Conservation (phyloP, 2,113 vertebrate genomes). For the Spea bombifrons region DNA sequence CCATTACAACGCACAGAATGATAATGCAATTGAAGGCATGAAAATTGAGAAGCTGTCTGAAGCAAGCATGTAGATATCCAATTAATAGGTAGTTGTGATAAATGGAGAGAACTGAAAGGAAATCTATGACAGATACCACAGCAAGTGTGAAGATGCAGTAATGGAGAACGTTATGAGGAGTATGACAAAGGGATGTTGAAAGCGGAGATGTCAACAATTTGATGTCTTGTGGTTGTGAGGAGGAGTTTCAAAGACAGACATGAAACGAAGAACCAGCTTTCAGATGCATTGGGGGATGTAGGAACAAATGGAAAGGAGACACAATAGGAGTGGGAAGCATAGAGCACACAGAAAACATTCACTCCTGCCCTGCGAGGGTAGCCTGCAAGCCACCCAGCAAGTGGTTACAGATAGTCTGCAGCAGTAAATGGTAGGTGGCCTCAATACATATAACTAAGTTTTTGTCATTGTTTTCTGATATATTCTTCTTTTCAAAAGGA, state of each 20-base stretch:
- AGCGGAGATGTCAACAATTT: not conserved
- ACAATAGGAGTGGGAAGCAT: not conserved
- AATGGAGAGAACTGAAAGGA: conserved; percentile 53
- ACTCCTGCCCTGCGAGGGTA: not conserved
- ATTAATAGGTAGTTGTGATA: conserved; percentile 39
- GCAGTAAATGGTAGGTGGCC: too few relatives aligned
- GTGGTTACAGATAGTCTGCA: not conserved
- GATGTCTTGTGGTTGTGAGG: not conserved
- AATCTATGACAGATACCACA: conserved; percentile 23
- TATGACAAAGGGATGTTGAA: not conserved
- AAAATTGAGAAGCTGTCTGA: conserved; percentile 1
- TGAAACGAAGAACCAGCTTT: not conserved
- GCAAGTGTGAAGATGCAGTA: not conserved
- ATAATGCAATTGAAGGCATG: conserved; percentile 19
- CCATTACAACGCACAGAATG: conserved; percentile 3
- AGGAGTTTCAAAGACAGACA: not conserved
- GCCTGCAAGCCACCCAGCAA: not conserved
- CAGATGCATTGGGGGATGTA: not conserved
- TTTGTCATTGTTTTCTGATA: too few relatives aligned
- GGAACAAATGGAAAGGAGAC: not conserved
- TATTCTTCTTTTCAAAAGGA: too few relatives aligned
- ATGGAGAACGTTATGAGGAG: not conserved
- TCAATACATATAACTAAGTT: too few relatives aligned
- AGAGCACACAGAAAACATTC: not conserved
- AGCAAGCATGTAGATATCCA: conserved; percentile 2